Conservation (phyloP, 2,113 vertebrate species). For the Camelus bactrianus region DNA sequence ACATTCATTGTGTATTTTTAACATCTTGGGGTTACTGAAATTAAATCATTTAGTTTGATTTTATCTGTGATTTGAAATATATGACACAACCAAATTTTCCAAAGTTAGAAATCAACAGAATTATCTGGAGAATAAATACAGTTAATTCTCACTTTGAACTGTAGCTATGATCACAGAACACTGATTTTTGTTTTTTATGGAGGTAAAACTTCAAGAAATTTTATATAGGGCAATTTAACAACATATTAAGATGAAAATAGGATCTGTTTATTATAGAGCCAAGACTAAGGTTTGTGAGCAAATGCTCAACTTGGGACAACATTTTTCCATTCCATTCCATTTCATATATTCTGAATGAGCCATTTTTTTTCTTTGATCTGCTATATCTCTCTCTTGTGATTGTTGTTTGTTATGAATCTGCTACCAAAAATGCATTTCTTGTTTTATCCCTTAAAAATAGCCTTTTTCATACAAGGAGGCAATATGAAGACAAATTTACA, state of each 20-base stretch:
- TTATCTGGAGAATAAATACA: neutral
- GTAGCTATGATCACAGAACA: neutral
- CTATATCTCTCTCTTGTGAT: neutral
- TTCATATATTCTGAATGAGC: constrained; percentile 18
- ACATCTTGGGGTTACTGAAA: neutral
- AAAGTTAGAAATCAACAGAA: neutral
- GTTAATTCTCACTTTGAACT: constrained; percentile 23
- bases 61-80: neutral
- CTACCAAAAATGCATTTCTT: constrained; percentile 77
- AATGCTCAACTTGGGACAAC: neutral
- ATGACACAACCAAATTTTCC: neutral
- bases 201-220: neutral
- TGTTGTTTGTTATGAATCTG: neutral
- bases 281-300: constrained; percentile 22
- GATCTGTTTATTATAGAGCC: neutral
- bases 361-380: constrained; percentile 10
- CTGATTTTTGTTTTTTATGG: neutral
- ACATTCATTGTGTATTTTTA: neutral
- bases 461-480: constrained; percentile 75
- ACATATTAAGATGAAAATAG: constrained; percentile 21
- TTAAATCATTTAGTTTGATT: constrained; percentile 10
- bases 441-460: constrained; percentile 80
- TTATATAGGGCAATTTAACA: neutral
- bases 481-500: constrained; percentile 76
- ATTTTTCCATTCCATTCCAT: constrained; percentile 39